phyloP scores from a whole-genome alignment of 2,888 invertebrate genomes.

The Elmis aenea region DNA sequence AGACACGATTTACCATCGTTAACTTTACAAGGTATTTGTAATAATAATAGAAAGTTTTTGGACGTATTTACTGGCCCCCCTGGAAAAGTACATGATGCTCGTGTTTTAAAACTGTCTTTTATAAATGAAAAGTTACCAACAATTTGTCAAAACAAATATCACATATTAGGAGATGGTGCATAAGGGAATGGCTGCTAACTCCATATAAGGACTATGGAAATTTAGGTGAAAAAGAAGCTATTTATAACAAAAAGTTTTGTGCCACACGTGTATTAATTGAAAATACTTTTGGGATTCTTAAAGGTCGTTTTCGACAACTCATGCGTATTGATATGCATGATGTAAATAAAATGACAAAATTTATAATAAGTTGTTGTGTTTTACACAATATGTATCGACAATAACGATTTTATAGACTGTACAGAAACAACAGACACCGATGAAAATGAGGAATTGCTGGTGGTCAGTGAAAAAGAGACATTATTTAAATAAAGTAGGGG shows the following conservation, averaged over 20 bases:
- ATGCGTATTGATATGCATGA: constrained; percentile 3
- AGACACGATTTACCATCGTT: constrained; percentile 28
- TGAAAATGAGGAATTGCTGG: no score
- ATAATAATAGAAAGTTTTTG: constrained; percentile 26
- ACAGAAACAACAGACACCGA: background rate
- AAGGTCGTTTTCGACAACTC: constrained; percentile 16
- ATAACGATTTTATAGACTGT: constrained; percentile 10
- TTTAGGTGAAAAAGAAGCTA: constrained; percentile 5
- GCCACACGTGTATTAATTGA: constrained; percentile 24
- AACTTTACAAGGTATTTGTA: constrained; percentile 34
- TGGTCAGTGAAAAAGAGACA: no score
- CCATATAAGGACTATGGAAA: constrained; percentile 2
- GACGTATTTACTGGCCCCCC: constrained; percentile 32
- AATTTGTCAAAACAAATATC: constrained; percentile 10
- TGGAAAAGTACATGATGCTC: constrained; percentile 32
- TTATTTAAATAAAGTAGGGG: no score
- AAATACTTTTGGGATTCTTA: constrained; percentile 26
- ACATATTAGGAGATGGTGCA: constrained; percentile 1
- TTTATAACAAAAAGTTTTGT: constrained; percentile 22
- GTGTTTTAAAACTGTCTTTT: constrained; percentile 27
- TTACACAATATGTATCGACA: constrained; percentile 22
- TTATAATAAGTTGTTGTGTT: no score
- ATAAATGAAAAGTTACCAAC: constrained; percentile 16
- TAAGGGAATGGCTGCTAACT: constrained; percentile 1
- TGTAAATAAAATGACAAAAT: constrained; percentile 11